Evolutionary conservation across 1,140 invertebrate genomes (phyloP), one percentile per base, ranked within the genome.

Genomic region (Trichonephila inaurata): DNA sequence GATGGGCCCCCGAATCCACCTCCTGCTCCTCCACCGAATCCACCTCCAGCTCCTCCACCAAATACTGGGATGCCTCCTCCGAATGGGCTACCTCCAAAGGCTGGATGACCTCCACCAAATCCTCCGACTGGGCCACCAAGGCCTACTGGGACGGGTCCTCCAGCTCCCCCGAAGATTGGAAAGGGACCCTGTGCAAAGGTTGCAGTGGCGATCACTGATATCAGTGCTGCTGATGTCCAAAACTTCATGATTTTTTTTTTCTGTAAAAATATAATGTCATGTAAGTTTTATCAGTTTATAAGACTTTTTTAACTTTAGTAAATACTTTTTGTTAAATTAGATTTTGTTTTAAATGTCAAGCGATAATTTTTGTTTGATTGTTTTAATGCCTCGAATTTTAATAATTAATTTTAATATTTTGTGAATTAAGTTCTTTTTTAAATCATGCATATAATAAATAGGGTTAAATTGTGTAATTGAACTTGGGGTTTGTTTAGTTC

Each of bases 1-100:
- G 87, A 40, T 16, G 69, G 89, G 14, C 66, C 69, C 8, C 89
- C 89, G 10, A 81, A 81, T 28, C 66, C 51, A 18, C 81, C 90
- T 51, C 28, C 77, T 64, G 3, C n/a, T n/a, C 81, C 40, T 0
- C 88, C 33, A 19, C 90, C 90, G 14, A 66, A 64, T 62, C 88
- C 66, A 69, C 66, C 66, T 69, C 88, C 66, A 16, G 66, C 88
- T 77, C 88, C 88, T 28, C 40, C 62, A 28, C 64, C 88, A 40
- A 87, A 87, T 66, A 89, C 40, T 89, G 88, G 88, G 21, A 89
- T 58, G 7, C 89, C 69, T 18, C 90, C 90, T 4, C 61, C 90
- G n/a, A 92, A 92, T 10, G 60, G 61, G 16, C 72, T 24, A 8
- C 89, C 90, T 19, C 90, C 90, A 58, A 83, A 83, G 18, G 60